Evolutionary conservation across 2,113 vertebrate genomes (phyloP).

Genomic region (Diadophis punctatus): DNA sequence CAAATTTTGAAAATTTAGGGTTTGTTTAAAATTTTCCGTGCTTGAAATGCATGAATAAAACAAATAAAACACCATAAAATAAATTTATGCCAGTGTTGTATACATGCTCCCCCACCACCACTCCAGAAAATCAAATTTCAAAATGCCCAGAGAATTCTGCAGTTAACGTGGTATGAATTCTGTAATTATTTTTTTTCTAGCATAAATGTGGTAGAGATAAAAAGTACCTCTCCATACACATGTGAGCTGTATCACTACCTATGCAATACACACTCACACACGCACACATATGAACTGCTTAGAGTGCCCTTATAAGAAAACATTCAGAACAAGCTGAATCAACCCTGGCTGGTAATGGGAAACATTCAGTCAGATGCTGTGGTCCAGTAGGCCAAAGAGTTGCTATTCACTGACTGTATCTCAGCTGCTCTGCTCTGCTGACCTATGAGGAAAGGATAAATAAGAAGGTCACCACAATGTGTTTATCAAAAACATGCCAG

Average conservation of each 20-base stretch:
- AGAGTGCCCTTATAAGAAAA: background rate
- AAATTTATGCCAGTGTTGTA: background rate
- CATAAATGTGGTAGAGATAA: background rate
- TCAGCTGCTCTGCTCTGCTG: background rate
- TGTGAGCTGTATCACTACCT: background rate
- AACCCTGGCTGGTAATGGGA: background rate
- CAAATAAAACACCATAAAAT: background rate
- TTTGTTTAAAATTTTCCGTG: background rate
- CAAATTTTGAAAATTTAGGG: background rate
- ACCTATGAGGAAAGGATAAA: background rate
- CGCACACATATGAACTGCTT: background rate
- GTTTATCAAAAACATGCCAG: background rate
- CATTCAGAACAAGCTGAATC: background rate
- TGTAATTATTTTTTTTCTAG: background rate
- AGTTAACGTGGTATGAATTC: background rate
- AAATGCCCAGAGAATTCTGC: background rate
- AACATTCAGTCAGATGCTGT: background rate
- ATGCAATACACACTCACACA: background rate
- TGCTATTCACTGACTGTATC: background rate
- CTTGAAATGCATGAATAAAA: background rate
- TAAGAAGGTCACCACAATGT: background rate
- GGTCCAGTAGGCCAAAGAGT: background rate
- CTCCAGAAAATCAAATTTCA: background rate
- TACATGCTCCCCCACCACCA: background rate
- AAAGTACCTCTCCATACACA: background rate